Base-by-base conservation (phyloP, 1,140 invertebrate genomes). In the Bombus huntii region DNA sequence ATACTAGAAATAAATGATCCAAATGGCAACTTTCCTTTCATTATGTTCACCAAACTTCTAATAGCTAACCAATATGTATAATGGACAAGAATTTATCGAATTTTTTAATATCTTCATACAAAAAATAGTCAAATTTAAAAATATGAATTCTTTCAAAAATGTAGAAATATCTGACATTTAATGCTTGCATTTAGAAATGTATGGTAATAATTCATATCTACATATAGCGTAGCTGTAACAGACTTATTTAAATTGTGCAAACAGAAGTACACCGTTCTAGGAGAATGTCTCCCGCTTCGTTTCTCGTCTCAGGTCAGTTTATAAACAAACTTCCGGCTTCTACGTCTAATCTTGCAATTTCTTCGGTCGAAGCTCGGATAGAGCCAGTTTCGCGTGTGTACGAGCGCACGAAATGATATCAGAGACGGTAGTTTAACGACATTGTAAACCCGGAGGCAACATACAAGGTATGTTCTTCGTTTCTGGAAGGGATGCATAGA, bases 361-460 rank as follows among this genome's bases (percentile, higher is more conserved):
- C 42, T 78, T 82, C 73, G 53, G 65, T 65, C 34, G 28, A 73
- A 47, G 5, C 62, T 3, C 1, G 31, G 28, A 34, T 3, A 42
- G n/a, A 10, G 3, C 31, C 42, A 71, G 47, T 53, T 34, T 44
- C 31, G 15, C 10, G 31, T 3, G 66, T 28, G 44, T 25, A 9
- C 42, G 37, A 72, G 70, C 57, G 2, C 15, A 81, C 39, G 71
- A 74, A 70, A 59, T 81, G 66, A 81, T 87, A 88, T 87, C 74
- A 82, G 57, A 12, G 42, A 39, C 34, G 80, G 70, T n/a, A 66
- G 62, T 84, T 91, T 91, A 91, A 91, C 82, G 82, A 87, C 76
- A 86, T 65, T 57, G 42, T 86, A 91, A 87, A 25, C 62, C 76
- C 74, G 34, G 25, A 15, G 15, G 39, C n/a, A 75, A 82, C 75